Evolutionary conservation across 2,113 vertebrate genomes (phyloP).

Genomic region (Anarrhichthys ocellatus): DNA sequence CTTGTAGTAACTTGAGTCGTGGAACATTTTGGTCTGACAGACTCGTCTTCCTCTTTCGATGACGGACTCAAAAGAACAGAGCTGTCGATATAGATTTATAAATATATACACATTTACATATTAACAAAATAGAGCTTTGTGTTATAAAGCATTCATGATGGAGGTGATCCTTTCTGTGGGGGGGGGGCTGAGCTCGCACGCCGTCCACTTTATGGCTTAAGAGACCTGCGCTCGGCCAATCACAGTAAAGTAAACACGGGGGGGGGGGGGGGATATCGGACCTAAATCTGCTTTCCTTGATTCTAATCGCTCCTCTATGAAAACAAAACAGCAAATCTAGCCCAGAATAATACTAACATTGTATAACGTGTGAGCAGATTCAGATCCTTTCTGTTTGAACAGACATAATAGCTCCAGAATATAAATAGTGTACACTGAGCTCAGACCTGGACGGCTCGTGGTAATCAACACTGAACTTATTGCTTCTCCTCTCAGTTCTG

Average conservation of each 20-base stretch:
- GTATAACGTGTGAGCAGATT: neutral
- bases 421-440: conserved; percentile 76
- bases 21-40: conserved; percentile 70
- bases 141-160: conserved; percentile 80
- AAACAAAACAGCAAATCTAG: neutral
- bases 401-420: conserved; percentile 29
- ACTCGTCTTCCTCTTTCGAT: conserved; percentile 60
- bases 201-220: conserved; percentile 79
- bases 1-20: conserved; percentile 34
- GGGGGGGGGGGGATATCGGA: neutral
- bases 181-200: conserved; percentile 41
- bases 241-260: conserved; percentile 47
- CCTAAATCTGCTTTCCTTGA: conserved; percentile 12
- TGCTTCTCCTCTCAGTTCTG: conserved; percentile 65
- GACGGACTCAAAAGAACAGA: conserved; percentile 71
- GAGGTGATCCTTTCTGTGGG: conserved; percentile 51
- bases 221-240: conserved; percentile 58
- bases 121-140: conserved; percentile 88
- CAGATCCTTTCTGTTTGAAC: conserved; percentile 17
- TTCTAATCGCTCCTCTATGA: conserved; percentile 25
- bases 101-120: conserved; percentile 89
- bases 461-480: conserved; percentile 58
- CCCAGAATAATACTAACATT: neutral
- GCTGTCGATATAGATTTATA: conserved; percentile 83
- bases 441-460: conserved; percentile 54